These are phyloP conservation scores for Drosophila kambysellisi DNA, from an alignment of 2,888 invertebrate species.

Conservation along the genomic window DNA sequence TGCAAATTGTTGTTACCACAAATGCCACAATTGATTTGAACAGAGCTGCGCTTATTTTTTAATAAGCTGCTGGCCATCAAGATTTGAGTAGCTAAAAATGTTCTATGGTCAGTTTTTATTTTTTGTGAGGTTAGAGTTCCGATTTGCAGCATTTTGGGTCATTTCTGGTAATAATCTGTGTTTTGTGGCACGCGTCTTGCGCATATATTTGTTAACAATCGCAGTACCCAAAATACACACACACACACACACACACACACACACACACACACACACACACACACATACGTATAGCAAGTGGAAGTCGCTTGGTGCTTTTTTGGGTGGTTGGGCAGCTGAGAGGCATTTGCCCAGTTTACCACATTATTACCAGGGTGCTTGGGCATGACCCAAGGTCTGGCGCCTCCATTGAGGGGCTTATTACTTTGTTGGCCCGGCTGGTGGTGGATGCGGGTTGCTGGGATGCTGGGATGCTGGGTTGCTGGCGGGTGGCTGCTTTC, in stretches of 20 bases:
- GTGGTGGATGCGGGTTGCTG: slow-evolving; percentile 1
- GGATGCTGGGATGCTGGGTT: neutral
- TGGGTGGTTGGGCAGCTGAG: slow-evolving; percentile 7
- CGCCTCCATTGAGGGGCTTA: slow-evolving; percentile 73
- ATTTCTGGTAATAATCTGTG: slow-evolving; percentile 36
- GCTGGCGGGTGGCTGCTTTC: slow-evolving; percentile 9
- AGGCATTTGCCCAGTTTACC: slow-evolving; percentile 67
- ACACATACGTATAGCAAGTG: slow-evolving; percentile 1
- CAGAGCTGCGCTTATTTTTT: neutral
- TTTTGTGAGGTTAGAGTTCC: slow-evolving; percentile 4
- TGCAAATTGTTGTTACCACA: neutral
- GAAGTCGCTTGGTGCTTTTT: slow-evolving; percentile 13
- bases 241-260: neutral
- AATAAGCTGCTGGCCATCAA: neutral
- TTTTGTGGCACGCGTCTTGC: slow-evolving; percentile 39
- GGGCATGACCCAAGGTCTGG: slow-evolving; percentile 78
- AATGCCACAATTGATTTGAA: neutral
- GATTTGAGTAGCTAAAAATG: neutral
- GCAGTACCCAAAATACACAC: slow-evolving; percentile 25
- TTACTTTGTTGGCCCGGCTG: slow-evolving; percentile 56
- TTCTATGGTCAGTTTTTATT: slow-evolving; percentile 11
- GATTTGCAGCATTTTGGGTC: neutral
- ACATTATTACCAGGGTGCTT: slow-evolving; percentile 75
- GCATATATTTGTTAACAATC: slow-evolving; percentile 63
- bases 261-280: neutral